These are phyloP conservation scores for Leguminivora glycinivorella DNA, from an alignment of 1,140 invertebrate genomes.

Conservation along the genomic window DNA sequence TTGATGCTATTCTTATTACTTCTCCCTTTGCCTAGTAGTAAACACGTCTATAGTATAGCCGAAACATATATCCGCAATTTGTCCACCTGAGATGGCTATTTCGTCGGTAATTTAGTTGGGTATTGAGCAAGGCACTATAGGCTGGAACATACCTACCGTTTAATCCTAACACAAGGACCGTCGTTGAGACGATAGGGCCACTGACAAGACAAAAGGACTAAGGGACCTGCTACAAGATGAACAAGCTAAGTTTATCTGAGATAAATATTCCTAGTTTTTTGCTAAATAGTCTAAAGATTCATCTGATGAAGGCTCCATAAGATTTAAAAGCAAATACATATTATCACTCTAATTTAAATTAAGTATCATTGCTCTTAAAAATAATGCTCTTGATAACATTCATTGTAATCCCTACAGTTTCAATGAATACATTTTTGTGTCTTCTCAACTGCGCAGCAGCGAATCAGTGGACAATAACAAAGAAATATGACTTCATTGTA, in stretches of 20 bases:
- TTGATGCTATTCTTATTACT: no score
- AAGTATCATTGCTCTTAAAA: no score
- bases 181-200: neutral
- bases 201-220: neutral
- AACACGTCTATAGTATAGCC: no score
- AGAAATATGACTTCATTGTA: conserved; percentile 3
- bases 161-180: conserved; percentile 1
- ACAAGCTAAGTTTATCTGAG: neutral
- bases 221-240: neutral
- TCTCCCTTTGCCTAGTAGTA: no score
- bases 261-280: neutral
- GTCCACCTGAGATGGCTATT: neutral
- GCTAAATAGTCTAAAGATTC: no score
- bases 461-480: conserved; percentile 11
- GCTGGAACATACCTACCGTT: neutral
- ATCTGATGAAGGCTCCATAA: no score
- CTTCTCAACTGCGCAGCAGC: neutral
- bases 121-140: neutral
- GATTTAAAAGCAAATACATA: no score
- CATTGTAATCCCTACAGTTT: neutral
- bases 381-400: no score
- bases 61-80: no score
- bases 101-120: neutral
- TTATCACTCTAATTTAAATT: no score
- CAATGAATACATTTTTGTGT: neutral